phyloP scores from a whole-genome alignment of 2,797 vertebrate species.

The Urophycis tenuis region DNA sequence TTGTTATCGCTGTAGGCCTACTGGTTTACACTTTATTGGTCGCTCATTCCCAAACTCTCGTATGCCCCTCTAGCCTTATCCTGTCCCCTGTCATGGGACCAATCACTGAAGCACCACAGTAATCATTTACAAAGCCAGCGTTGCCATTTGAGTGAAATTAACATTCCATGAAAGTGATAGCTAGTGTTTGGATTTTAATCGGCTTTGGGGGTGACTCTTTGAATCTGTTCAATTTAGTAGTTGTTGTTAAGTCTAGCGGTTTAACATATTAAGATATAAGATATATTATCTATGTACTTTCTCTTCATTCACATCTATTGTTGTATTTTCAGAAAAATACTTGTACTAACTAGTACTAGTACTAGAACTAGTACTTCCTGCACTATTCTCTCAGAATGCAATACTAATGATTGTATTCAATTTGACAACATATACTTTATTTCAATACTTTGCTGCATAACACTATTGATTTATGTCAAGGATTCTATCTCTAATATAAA shows the following conservation, averaged over 20 bases:
- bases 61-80: not conserved
- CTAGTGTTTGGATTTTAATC: not conserved
- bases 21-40: not conserved
- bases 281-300: not conserved
- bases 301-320: not conserved
- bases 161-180: not conserved
- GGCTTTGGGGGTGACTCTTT: too few relatives aligned
- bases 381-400: not conserved
- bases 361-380: too few relatives aligned
- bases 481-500: not conserved
- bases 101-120: not conserved
- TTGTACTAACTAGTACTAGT: too few relatives aligned
- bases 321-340: too few relatives aligned
- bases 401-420: too few relatives aligned
- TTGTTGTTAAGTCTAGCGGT: too few relatives aligned
- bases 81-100: not conserved
- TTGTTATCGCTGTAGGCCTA: too few relatives aligned
- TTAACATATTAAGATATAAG: too few relatives aligned
- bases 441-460: not conserved
- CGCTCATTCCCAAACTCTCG: not conserved
- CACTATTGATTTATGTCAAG: not conserved
- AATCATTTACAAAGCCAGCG: not conserved
- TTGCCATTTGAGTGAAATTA: not conserved
- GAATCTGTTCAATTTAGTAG: too few relatives aligned
- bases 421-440: not conserved